Base-by-base conservation (phyloP, 2,797 vertebrate genomes). In the Protonibea diacanthus region DNA sequence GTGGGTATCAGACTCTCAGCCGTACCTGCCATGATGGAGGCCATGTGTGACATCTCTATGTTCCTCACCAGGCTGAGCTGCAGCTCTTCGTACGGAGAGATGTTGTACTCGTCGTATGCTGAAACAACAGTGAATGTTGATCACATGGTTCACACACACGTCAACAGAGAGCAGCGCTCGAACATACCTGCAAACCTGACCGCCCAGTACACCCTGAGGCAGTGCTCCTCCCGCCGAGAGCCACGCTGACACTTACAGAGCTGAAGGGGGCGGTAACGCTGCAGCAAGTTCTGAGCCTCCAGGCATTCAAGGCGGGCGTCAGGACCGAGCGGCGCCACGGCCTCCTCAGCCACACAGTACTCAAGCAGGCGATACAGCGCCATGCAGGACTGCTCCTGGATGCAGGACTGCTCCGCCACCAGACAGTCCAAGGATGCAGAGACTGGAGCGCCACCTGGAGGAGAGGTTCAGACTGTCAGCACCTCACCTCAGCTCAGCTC, bases 201-300 rank as follows among this genome's bases (percentile, higher is more conserved):
- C 0, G 96, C 96, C 97, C 97, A 97, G 92, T 96, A 99, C 78
- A 97, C 86, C 42, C 92, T 92, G 71, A 98, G 92, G 91, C 97
- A 99, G 82, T 93, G 94, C 53, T 96, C 95, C 88, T 97, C 96
- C 48, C 94, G 95, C 77, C 94, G 97, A 93, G 96, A 96, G 80
- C 95, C 96, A 25, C 96, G 94, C 74, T 96, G 95, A 75, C 97
- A 99, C 63, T 93, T 97, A 89, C 97, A 99, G n/a, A 93, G 93
- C 80, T 95, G 93, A 83, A 99, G 93, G 76, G 96, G 95, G 70
- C 90, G 96, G 84, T 93, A 87, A 64, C 94, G 94, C 86, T 94
- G 93, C 7, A 99, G 90, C 14, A 93, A 89, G 27, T 92, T 91
- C 78, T 95, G 96, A 65, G 96, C 96, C 45, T 96, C 93, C 71